phyloP scores from a whole-genome alignment of 2,888 invertebrate species.

The Melipona bicolor region DNA sequence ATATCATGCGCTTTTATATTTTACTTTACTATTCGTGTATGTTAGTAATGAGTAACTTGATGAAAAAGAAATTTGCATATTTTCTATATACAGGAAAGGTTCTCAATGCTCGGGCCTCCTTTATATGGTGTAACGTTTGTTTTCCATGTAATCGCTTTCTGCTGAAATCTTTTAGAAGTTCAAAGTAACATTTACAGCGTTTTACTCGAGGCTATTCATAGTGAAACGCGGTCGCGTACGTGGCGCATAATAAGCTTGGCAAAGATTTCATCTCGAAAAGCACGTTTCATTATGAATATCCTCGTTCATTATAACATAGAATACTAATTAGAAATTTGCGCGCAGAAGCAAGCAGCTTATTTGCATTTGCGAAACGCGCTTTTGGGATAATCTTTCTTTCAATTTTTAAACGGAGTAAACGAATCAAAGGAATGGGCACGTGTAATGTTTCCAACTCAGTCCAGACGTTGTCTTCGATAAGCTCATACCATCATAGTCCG shows the following conservation, averaged over 20 bases:
- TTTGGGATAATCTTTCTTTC: conserved; percentile 30
- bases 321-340: conserved; percentile 61
- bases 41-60: conserved; percentile 59
- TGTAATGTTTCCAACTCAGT: conserved; percentile 39
- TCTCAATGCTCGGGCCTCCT: conserved; percentile 26
- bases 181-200: conserved; percentile 27
- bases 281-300: conserved; percentile 37
- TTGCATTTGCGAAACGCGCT: conserved; percentile 61
- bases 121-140: conserved; percentile 52
- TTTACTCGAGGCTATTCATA: conserved; percentile 56
- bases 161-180: conserved; percentile 52
- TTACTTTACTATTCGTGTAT: conserved; percentile 48
- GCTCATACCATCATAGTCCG: conserved; percentile 51
- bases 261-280: neutral
- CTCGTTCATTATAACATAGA: conserved; percentile 59
- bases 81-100: conserved; percentile 35
- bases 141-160: conserved; percentile 60
- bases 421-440: conserved; percentile 36
- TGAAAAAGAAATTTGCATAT: conserved; percentile 47
- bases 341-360: conserved; percentile 65
- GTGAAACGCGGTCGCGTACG: neutral
- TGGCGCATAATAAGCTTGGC: neutral
- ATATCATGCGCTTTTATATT: conserved; percentile 62
- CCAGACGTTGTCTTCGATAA: conserved; percentile 43
- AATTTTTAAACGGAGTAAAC: conserved; percentile 39